Base-by-base conservation (phyloP, 92 coral and sea anemone genomes). In the Zoanthus sansibaricus region DNA sequence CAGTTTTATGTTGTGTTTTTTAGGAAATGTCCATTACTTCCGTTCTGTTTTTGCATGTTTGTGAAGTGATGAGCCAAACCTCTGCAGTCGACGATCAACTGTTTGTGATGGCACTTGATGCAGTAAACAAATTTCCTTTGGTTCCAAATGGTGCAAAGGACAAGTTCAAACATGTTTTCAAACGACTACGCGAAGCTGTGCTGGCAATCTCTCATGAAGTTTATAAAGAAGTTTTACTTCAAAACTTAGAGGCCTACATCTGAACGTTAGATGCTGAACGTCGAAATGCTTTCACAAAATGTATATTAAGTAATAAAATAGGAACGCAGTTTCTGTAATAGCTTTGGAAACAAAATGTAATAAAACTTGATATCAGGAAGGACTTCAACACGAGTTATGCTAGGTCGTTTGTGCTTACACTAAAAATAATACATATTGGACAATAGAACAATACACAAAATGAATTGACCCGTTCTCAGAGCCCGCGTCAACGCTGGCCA, bases 11-110 rank as follows among this genome's bases (percentile, higher is more conserved):
- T 18, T 48, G 32, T 78, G 25, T 25, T 59, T 58, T 72, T 55
- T 78, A 88, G 91, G 51, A 48, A 51, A 46, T 88, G 79, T 30
- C 32, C 42, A 71, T 32, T 14, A 45, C 25, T 70, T 87, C 89
- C 37, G 71, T 77, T 42, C 52, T 92, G 74, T 87, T 90, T 79
- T 82, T 71, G 3, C 91, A 90, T 79, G 87, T 86, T 7, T 91
- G 98, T 87, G 96, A 93, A 78, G 94, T 79, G 88, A 91, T 93
- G 86, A 71, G 91, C 49, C 72, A 78, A 51, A 90, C 88, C 15
- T 86, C 95, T 25, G 86, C 55, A 87, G 93, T 86, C 71, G 85
- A 75, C 47, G 95, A 94, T 69, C 95, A 94, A 62, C 59, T 94
- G 49, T 94, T 94, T 59, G 91, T 94, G 58, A 83, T 94, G 69